Evolutionary conservation across 2,797 vertebrate species (phyloP), one percentile per base, ranked within the genome.

Genomic region (Coregonus ussuriensis): DNA sequence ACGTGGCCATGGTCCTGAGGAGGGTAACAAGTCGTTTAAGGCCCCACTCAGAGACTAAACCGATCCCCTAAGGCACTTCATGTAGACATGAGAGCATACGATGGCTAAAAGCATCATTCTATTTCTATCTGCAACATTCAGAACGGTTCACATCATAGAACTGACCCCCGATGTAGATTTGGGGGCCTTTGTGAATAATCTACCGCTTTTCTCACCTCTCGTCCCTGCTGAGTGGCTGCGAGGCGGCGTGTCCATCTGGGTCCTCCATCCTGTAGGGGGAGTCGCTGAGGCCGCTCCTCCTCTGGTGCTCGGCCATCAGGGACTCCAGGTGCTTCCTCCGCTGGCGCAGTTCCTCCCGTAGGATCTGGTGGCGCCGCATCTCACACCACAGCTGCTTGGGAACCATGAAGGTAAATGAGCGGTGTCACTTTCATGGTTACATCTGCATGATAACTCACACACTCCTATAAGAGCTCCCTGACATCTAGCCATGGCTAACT

Each of bases 291-390:
- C 95, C 94, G 77, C 92, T 96, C 56, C 96, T 95, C 75, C 97
- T 95, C 93, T 98, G 96, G 86, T 98, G 96, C 82, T 99, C 98
- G 11, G 97, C 97, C 98, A 99, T 99, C 84, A 99, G 89, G 69
- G 94, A 96, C 91, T 99, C 98, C 0, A 99, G 93, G 77, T 99
- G 98, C 77, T 99, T 99, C 86, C 98, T 94, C 81, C 98, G 95
- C 83, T 99, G 96, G 9, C 97, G 91, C 16, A 99, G 90, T 80
- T 99, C 97, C 87, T 99, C 98, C 51, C 97, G 93, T 86, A 97
- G 89, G 83, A 99, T 97, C 91, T 99, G 97, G 77, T 97, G 96
- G 73, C 96, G 96, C 67, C 96, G 95, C 95, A 99, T 98, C 91
- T 99, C 97, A 63, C 96, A 96, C 98, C 98, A 99, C 7, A 98